Percentiles rank a stretch among this genome's conserved stretches.
These are phyloP conservation scores for Conus canariensis DNA, from an alignment of 2,888 invertebrate species.

Conservation along the genomic window DNA sequence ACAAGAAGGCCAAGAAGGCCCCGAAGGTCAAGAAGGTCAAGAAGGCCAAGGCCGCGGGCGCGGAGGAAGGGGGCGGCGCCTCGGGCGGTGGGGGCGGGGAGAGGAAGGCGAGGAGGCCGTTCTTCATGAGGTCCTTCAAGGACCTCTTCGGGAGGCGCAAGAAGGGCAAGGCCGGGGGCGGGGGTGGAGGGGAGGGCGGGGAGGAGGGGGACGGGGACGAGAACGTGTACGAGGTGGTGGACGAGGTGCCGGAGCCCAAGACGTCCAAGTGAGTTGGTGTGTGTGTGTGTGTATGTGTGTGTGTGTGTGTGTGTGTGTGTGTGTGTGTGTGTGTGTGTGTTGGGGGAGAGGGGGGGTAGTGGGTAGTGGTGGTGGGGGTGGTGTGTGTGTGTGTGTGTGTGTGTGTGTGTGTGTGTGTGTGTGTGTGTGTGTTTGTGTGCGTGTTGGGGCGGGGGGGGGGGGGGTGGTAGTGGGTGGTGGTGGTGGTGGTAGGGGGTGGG, in stretches of 20 bases:
- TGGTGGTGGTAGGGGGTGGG: too few species aligned
- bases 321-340: background rate
- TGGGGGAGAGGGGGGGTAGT: background rate
- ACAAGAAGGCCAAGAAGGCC: slow-evolving; percentile 28
- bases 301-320: background rate
- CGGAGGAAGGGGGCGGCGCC: background rate
- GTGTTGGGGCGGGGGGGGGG: too few species aligned
- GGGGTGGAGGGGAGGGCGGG: background rate
- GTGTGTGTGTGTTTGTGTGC: too few species aligned
- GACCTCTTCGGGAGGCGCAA: slow-evolving; percentile 32
- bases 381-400: background rate
- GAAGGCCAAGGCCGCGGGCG: background rate
- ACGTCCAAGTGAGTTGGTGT: background rate
- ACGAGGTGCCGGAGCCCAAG: background rate
- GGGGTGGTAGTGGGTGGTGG: too few species aligned
- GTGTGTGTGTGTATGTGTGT: background rate
- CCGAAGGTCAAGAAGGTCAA: background rate
- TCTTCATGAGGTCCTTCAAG: slow-evolving; percentile 13
- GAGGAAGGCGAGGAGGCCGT: slow-evolving; percentile 23
- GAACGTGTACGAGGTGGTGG: slow-evolving; percentile 34
- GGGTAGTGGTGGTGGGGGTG: background rate
- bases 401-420: background rate
- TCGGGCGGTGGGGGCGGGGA: background rate
- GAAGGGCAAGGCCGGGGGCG: background rate
- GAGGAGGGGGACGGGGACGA: background rate